These are phyloP conservation scores for Therioaphis trifolii DNA, from an alignment of 2,888 invertebrate species.

Conservation along the genomic window DNA sequence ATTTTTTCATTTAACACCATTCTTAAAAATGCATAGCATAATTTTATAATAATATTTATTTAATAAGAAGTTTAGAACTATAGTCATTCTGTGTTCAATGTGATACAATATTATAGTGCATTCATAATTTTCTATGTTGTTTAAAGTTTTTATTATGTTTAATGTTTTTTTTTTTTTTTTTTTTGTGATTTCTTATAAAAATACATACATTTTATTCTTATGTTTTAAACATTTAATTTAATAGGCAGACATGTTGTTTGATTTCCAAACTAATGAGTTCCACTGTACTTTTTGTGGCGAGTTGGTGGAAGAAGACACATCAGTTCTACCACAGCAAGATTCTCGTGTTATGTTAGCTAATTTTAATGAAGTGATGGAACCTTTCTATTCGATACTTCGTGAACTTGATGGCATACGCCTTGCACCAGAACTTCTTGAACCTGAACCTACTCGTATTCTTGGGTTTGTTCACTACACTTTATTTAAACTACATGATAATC, in stretches of 20 bases:
- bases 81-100: too few relatives aligned
- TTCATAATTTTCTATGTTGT: too few relatives aligned
- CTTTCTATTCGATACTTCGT: constrained; percentile 87
- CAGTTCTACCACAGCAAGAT: constrained; percentile 92
- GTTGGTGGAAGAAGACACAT: constrained; percentile 93
- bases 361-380: constrained; percentile 94
- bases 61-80: too few relatives aligned
- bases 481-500: neutral
- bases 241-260: constrained; percentile 88
- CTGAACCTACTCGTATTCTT: constrained; percentile 89
- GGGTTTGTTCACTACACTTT: constrained; percentile 71
- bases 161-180: too few relatives aligned
- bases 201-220: too few relatives aligned
- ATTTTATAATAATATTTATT: too few relatives aligned
- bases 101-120: too few relatives aligned
- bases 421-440: constrained; percentile 92
- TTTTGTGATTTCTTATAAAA: too few relatives aligned
- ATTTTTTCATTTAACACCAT: too few relatives aligned
- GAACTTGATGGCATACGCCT: constrained; percentile 94
- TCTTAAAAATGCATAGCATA: too few relatives aligned
- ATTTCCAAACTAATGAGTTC: constrained; percentile 85
- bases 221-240: too few relatives aligned
- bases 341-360: constrained; percentile 89
- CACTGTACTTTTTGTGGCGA: constrained; percentile 90
- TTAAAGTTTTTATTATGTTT: too few relatives aligned